Percentiles rank a stretch among this genome's conserved stretches.
Evolutionary conservation across 64 coral and sea anemone species (phyloP).

Genomic region (Platygyra sinensis): DNA sequence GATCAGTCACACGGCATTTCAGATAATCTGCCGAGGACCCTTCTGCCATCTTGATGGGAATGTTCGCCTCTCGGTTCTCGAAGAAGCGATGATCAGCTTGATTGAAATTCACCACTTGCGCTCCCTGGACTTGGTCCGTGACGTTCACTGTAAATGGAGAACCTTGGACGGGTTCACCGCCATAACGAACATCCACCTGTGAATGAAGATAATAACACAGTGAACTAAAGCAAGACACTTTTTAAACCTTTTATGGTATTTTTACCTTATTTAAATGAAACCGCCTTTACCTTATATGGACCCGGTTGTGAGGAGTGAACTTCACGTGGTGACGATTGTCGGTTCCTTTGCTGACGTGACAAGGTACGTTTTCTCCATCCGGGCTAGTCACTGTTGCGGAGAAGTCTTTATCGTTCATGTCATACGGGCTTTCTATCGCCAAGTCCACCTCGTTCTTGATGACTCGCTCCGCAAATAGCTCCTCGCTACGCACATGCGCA

Average conservation of each 20-base stretch:
- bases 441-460: slow-evolving; percentile 88
- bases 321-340: slow-evolving; percentile 72
- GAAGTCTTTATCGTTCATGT: slow-evolving; percentile 59
- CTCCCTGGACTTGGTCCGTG: slow-evolving; percentile 43
- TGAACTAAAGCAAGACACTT: neutral
- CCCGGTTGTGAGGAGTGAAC: slow-evolving; percentile 73
- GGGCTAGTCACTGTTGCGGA: slow-evolving; percentile 72
- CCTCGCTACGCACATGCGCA: slow-evolving; percentile 74
- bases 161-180: slow-evolving; percentile 53
- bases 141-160: slow-evolving; percentile 84
- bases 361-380: slow-evolving; percentile 62
- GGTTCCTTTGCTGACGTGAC: slow-evolving; percentile 56
- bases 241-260: no score
- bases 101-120: slow-evolving; percentile 36
- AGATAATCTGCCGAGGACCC: slow-evolving; percentile 27
- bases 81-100: slow-evolving; percentile 22
- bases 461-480: slow-evolving; percentile 62
- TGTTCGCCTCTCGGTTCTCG: slow-evolving; percentile 49
- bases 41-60: slow-evolving; percentile 15
- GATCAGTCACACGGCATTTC: slow-evolving; percentile 41
- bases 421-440: slow-evolving; percentile 70
- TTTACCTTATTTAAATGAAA: neutral
- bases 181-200: slow-evolving; percentile 69
- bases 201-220: neutral
- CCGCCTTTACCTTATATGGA: slow-evolving; percentile 55